Percentiles rank a stretch among this genome's conserved stretches.
These are phyloP conservation scores for Drosophila macrospina DNA, from an alignment of 2,888 invertebrate genomes.

Conservation along the genomic window DNA sequence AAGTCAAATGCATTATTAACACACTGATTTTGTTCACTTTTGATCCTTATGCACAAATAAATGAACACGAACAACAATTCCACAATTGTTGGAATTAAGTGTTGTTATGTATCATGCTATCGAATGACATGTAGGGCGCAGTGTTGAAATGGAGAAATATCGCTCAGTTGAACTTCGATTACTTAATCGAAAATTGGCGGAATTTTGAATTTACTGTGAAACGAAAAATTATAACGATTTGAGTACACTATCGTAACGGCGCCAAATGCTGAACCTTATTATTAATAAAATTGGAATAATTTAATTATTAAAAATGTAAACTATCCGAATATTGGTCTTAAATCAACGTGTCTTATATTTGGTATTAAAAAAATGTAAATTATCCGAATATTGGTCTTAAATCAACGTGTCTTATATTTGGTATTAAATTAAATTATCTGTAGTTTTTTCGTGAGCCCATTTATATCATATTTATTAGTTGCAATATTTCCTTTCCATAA, in stretches of 20 bases:
- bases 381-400: not conserved
- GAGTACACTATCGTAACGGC: not conserved
- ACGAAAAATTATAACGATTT: not conserved
- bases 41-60: conserved; percentile 10
- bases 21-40: not conserved
- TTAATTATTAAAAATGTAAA: not conserved
- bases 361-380: too few species aligned
- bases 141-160: conserved; percentile 12
- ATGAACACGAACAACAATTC: conserved; percentile 17
- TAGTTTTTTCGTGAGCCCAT: not conserved
- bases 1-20: conserved; percentile 5
- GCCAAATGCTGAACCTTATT: not conserved
- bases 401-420: not conserved
- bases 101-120: conserved; percentile 6
- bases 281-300: not conserved
- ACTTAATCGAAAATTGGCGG: not conserved
- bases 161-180: not conserved
- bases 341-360: not conserved
- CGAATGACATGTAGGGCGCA: not conserved
- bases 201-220: not conserved
- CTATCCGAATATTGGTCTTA: not conserved
- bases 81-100: conserved; percentile 6
- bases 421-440: not conserved
- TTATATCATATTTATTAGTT: not conserved
- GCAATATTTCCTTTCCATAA: not conserved